Conservation (phyloP, 2,888 invertebrate species). For the Torymus aiolomorphi region DNA sequence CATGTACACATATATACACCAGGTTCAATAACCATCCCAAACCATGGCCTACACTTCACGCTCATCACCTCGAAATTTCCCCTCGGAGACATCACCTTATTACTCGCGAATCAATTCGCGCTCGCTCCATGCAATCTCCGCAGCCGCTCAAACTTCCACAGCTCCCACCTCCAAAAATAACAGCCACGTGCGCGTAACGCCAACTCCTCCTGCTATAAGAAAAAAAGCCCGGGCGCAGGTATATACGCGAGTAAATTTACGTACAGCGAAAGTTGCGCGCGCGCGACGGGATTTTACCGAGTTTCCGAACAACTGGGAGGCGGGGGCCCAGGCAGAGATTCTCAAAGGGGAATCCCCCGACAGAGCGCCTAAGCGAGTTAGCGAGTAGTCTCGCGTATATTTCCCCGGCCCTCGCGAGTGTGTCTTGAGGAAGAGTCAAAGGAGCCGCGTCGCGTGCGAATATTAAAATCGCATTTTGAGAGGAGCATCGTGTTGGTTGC, state of each 20-base stretch:
- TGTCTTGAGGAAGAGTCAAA: conserved; percentile 54
- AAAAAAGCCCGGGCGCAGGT: conserved; percentile 49
- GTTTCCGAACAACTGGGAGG: conserved; percentile 66
- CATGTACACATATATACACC: too few species aligned
- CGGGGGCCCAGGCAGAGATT: conserved; percentile 7
- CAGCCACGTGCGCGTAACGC: too few species aligned
- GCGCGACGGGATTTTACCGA: conserved; percentile 70
- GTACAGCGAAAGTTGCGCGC: conserved; percentile 55
- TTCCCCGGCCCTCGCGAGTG: background rate
- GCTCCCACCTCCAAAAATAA: too few species aligned
- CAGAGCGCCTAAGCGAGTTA: conserved; percentile 68
- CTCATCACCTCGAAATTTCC: background rate
- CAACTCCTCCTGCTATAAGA: conserved; percentile 4
- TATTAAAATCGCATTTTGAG: conserved; percentile 73
- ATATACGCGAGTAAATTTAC: conserved; percentile 57
- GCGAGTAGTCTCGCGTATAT: conserved; percentile 63
- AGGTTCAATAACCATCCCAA: too few species aligned
- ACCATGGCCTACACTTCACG: too few species aligned
- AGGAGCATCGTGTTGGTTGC: too few species aligned
- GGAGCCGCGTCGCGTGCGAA: conserved; percentile 65
- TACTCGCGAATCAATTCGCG: conserved; percentile 51
- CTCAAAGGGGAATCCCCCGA: conserved; percentile 65
- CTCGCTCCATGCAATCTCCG: conserved; percentile 27
- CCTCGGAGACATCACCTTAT: conserved; percentile 12
- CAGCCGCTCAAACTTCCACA: background rate